Percentiles rank a stretch among this genome's conserved stretches.
These are phyloP conservation scores for Spilogale gracilis DNA, from an alignment of 2,113 vertebrate genomes.

Conservation along the genomic window DNA sequence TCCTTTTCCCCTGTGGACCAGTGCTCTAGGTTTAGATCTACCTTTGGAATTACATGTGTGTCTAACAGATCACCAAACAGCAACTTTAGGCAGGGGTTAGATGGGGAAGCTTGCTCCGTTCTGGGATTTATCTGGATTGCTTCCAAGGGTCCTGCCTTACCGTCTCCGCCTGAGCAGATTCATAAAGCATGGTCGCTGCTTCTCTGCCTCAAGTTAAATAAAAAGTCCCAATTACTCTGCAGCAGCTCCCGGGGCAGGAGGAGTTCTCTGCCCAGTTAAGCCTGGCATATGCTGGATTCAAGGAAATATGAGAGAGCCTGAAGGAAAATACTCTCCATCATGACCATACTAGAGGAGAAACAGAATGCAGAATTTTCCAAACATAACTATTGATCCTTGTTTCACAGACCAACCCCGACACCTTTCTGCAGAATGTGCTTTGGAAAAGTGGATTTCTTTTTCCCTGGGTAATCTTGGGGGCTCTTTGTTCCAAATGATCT, in stretches of 20 bases:
- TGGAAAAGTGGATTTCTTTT: not conserved
- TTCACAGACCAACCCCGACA: not conserved
- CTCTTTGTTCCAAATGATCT: not conserved
- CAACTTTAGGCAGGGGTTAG: not conserved
- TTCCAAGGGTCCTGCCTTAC: not conserved
- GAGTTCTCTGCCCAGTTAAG: not conserved
- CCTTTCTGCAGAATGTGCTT: not conserved
- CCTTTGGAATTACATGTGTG: not conserved
- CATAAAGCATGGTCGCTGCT: not conserved
- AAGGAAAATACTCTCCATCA: not conserved
- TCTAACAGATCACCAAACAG: not conserved
- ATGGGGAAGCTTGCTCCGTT: not conserved
- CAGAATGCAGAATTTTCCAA: not conserved
- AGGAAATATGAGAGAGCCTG: not conserved
- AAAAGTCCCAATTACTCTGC: not conserved
- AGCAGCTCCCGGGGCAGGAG: not conserved
- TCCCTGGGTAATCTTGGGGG: not conserved
- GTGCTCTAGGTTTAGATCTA: not conserved
- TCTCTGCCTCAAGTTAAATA: slow-evolving; percentile 1
- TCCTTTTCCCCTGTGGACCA: not conserved
- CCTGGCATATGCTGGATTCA: not conserved
- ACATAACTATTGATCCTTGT: not conserved
- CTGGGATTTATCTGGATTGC: not conserved
- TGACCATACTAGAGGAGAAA: slow-evolving; percentile 11
- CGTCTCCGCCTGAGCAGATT: not conserved